Base-by-base conservation (phyloP, 2,888 invertebrate genomes). In the Sipha maydis region DNA sequence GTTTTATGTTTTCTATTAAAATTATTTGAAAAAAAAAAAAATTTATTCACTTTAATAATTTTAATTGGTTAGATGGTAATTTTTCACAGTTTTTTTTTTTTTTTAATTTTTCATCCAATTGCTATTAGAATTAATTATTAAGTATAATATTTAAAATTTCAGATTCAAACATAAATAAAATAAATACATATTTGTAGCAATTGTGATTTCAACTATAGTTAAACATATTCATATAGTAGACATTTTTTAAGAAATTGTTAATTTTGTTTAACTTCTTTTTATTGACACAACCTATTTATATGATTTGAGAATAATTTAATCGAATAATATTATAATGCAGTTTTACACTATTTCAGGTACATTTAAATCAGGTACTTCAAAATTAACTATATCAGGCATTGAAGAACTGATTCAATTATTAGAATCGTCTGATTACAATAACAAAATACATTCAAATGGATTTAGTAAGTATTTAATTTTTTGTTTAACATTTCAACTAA, bases 391-490 rank as follows among this genome's bases (percentile, higher is more conserved):
- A 2, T 4, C 90, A 11, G 89, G 80, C 54, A 75, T 90, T 3
- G 90, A 90, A 77, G 90, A 91, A 54, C 89, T 92, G 2, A 91
- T 91, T 54, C 89, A 90, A n/a, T 90, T 92, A 14, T 89, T 92
- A 31, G 91, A 91, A 31, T 90, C 91, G 8, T 91, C 90, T 28
- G 91, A 91, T 41, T 90, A 90, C 76, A 85, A 90, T 17, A 89
- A 90, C 2, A 91, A 91, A 41, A 90, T 92, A 41, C 90, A 91
- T 17, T 90, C 91, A 17, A 91, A 91, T 85, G 91, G 91, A 90
- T 89, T 90, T 80, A 90, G 86, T 86, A 31, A 86, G 86, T 86
- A 25, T 21, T 41, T 3, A 34, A 7, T 54, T 28, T 54, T 48
- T 3, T 34, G 31, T 76, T 67, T 8, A 31, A 41, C 61, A 61